A percentile compares a stretch with the other conserved stretches of the same genome.
Conservation (phyloP, 2,888 invertebrate species). For the Ceriagrion tenellum region DNA sequence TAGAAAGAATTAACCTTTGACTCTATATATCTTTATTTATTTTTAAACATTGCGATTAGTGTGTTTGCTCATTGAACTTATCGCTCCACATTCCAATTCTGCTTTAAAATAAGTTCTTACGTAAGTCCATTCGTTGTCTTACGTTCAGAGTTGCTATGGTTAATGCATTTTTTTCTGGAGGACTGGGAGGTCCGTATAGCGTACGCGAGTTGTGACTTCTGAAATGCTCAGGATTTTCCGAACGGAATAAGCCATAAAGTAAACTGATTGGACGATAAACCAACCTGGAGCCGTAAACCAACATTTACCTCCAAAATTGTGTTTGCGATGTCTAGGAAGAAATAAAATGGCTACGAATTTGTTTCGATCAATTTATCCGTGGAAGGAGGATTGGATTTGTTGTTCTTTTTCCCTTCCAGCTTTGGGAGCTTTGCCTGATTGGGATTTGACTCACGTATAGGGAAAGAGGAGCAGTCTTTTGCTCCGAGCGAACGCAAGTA, state of each 20-base stretch:
- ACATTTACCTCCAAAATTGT: not conserved
- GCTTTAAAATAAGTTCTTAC: no score
- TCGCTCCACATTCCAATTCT: no score
- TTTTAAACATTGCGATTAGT: no score
- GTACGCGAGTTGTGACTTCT: not conserved
- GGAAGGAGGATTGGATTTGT: not conserved
- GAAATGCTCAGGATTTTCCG: not conserved
- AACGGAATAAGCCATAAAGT: not conserved
- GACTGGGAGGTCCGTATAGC: no score
- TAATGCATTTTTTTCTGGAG: no score
- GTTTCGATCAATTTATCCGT: not conserved
- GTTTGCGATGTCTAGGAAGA: not conserved
- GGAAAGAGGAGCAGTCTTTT: not conserved
- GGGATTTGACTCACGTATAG: conserved; percentile 11
- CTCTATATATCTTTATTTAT: no score
- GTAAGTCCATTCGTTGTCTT: no score
- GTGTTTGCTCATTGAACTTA: no score
- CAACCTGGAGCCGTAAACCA: not conserved
- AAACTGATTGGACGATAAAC: not conserved
- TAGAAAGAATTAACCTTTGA: no score
- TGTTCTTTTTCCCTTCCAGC: not conserved
- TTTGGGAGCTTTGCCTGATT: not conserved
- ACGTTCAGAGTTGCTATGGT: no score
- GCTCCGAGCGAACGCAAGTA: not conserved
- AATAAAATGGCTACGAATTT: not conserved